Evolutionary conservation across 1,140 invertebrate genomes (phyloP).

Genomic region (Leguminivora glycinivorella): DNA sequence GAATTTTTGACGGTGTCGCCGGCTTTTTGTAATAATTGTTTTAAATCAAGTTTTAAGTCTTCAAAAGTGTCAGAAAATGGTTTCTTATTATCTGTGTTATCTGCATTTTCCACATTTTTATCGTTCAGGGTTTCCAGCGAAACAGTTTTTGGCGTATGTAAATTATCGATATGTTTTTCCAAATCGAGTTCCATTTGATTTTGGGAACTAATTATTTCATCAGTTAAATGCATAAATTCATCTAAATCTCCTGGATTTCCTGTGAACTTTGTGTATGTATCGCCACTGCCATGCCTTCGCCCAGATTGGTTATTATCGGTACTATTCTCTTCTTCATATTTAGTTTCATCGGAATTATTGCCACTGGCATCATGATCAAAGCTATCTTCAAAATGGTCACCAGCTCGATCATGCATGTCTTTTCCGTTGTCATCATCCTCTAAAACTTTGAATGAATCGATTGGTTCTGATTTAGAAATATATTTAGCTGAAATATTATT

Average conservation of each 20-base stretch:
- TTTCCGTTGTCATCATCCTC: constrained; percentile 29
- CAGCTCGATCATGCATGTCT: constrained; percentile 42
- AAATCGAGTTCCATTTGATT: constrained; percentile 38
- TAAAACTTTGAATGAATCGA: neutral
- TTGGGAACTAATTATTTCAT: constrained; percentile 57
- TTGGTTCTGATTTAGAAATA: neutral
- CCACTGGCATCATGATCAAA: constrained; percentile 58
- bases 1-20: constrained; percentile 30
- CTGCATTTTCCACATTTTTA: constrained; percentile 30
- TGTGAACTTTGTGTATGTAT: constrained; percentile 72
- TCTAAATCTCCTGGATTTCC: constrained; percentile 64
- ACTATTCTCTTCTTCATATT: constrained; percentile 39
- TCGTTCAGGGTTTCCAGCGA: constrained; percentile 61
- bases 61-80: constrained; percentile 59
- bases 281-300: constrained; percentile 64
- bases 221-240: constrained; percentile 69
- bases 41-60: constrained; percentile 63
- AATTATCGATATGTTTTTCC: constrained; percentile 47
- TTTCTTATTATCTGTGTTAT: constrained; percentile 37
- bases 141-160: constrained; percentile 64
- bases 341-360: constrained; percentile 48
- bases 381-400: constrained; percentile 55
- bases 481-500: neutral
- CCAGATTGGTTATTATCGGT: constrained; percentile 39
- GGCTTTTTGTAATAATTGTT: constrained; percentile 45